A percentile compares a stretch with the other conserved stretches of the same genome.
phyloP scores from a whole-genome alignment of 1,140 invertebrate species.

The Heterodera schachtii region DNA sequence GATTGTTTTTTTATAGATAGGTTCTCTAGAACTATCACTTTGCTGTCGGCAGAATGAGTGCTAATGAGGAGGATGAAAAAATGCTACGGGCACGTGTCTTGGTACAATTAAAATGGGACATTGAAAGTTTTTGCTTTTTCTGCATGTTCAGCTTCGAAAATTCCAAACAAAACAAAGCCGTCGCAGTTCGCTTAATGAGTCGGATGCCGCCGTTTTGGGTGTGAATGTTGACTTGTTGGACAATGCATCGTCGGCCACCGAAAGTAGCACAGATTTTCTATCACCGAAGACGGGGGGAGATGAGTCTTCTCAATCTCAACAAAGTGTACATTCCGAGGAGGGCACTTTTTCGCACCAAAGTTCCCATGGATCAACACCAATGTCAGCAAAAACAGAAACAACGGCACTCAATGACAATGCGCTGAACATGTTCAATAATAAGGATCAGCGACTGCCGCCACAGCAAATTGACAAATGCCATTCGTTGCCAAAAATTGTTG shows the following conservation, averaged over 20 bases:
- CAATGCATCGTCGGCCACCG: not conserved
- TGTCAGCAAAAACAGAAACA: not conserved
- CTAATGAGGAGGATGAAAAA: not conserved
- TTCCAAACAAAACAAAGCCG: slow-evolving; percentile 28
- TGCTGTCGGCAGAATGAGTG: not conserved
- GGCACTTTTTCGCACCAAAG: not conserved
- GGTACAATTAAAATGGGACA: not conserved
- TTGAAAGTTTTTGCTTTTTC: not conserved
- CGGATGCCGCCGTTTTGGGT: not conserved
- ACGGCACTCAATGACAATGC: not conserved
- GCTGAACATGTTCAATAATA: not conserved
- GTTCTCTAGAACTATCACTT: slow-evolving; percentile 1
- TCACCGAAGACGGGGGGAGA: not conserved
- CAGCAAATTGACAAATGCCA: slow-evolving; percentile 17
- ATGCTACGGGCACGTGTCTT: not conserved
- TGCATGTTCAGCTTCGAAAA: slow-evolving; percentile 12
- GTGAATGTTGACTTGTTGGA: not conserved
- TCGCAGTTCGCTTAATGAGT: slow-evolving; percentile 11
- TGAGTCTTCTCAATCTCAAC: not conserved
- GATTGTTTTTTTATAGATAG: too few species aligned
- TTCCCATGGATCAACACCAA: not conserved
- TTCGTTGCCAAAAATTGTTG: slow-evolving; percentile 6
- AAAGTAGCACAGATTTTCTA: not conserved
- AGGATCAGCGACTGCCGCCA: not conserved
- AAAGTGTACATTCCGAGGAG: not conserved